A percentile compares a stretch with the other conserved stretches of the same genome.
Evolutionary conservation across 1,140 invertebrate species (phyloP).

Genomic region (Bombus cullumanus): DNA sequence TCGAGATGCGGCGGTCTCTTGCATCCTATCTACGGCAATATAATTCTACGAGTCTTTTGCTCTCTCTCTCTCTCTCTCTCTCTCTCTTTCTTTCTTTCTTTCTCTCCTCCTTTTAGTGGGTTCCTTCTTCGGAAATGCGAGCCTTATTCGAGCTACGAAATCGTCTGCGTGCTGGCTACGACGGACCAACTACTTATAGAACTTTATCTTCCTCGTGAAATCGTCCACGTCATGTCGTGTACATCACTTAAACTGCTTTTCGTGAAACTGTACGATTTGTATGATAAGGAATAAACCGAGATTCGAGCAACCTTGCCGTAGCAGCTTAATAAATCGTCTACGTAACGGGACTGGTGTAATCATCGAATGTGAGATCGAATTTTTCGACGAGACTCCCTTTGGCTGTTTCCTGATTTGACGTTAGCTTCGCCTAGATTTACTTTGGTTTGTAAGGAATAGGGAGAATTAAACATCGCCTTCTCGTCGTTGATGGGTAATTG

Average conservation of each 20-base stretch:
- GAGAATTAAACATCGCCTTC: no score
- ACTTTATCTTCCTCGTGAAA: slow-evolving; percentile 78
- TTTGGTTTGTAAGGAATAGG: no score
- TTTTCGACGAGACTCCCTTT: not conserved
- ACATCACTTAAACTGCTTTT: not conserved
- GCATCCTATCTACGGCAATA: slow-evolving; percentile 78
- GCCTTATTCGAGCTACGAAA: slow-evolving; percentile 14
- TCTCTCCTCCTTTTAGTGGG: slow-evolving; percentile 4
- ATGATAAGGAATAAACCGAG: not conserved
- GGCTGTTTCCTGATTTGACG: not conserved
- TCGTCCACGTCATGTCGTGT: slow-evolving; percentile 60
- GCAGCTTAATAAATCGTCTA: not conserved
- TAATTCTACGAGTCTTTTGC: slow-evolving; percentile 73
- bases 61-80: slow-evolving; percentile 46
- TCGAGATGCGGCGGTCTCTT: slow-evolving; percentile 69
- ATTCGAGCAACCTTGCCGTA: no score
- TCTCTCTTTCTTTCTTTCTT: not conserved
- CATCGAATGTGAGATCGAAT: no score
- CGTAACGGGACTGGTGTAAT: not conserved
- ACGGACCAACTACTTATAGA: slow-evolving; percentile 67
- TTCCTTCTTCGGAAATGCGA: slow-evolving; percentile 14
- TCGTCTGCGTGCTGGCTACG: slow-evolving; percentile 9
- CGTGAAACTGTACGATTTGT: not conserved
- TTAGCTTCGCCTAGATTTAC: no score
- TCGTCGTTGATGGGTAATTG: no score